Base-by-base conservation (phyloP, 1,140 invertebrate species). In the Bombus picipes region DNA sequence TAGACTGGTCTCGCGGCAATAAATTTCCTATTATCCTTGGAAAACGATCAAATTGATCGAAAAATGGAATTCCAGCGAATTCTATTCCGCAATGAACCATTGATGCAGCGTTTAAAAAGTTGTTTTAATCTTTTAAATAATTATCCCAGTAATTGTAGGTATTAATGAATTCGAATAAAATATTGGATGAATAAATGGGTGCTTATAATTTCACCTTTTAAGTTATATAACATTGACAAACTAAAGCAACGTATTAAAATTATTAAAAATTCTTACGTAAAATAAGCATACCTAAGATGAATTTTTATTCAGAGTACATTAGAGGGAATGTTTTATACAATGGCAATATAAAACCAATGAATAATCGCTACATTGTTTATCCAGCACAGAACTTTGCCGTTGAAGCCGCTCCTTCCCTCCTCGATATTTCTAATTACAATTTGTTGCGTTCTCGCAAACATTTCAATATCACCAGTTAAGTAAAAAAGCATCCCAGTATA, bases 1-100 rank as follows among this genome's bases (percentile, higher is more conserved):
- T 74, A 34, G 73, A 34, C 28, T 57, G 22, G 9, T 6, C 32
- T 34, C 25, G n/a, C 34, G 25, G 62, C 43, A 73, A 72, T 73
- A 73, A 81, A 73, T 72, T 73, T 47, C 25, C 41, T 32, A 65
- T 43, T 41, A 43, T 78, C n/a, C 10, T 25, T 53, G 65, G 77
- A 37, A 68, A 81, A 41, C 13, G 68, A 13, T 15, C 37, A 25
- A 9, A 15, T 28, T 34, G 39, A 25, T 32, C 28, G 76, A 78
- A 78, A 78, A 78, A 43, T n/a, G 12, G 3, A 66, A 43, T 66
- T 18, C 3, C 34, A 25, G 34, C 3, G 25, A 18, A n/a, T 59
- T 59, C 34, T 15, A 18, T 13, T 59, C 12, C 47, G 47, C 47
- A 53, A 22, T 22, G 47, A 53, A 47, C 47, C 47, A 47, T 53